Percentiles rank a stretch among this genome's conserved stretches.
phyloP scores from a whole-genome alignment of 1,140 invertebrate species.

The Drosophila tropicalis region DNA sequence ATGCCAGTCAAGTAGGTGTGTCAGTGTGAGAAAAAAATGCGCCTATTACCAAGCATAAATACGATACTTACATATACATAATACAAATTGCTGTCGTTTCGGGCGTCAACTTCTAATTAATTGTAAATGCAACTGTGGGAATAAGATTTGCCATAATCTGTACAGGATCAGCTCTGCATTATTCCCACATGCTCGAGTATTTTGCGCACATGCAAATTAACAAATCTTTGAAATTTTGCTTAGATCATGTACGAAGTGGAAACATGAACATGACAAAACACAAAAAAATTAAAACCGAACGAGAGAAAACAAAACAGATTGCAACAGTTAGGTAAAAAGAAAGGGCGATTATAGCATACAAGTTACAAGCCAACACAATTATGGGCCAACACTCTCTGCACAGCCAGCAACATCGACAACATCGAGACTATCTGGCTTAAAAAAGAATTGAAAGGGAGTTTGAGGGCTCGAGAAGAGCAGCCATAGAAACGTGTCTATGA shows the following conservation, averaged over 20 bases:
- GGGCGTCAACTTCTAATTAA: slow-evolving; percentile 25
- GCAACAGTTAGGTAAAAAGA: slow-evolving; percentile 18
- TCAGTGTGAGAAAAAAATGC: slow-evolving; percentile 37
- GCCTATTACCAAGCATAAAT: slow-evolving; percentile 6
- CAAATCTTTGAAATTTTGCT: slow-evolving; percentile 19
- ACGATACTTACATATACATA: not conserved
- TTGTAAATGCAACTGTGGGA: slow-evolving; percentile 33
- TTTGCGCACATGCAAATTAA: slow-evolving; percentile 13
- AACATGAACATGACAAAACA: slow-evolving; percentile 21
- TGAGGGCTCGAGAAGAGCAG: slow-evolving; percentile 30
- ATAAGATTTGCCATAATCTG: slow-evolving; percentile 30
- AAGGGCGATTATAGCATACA: slow-evolving; percentile 20
- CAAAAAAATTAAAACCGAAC: not conserved
- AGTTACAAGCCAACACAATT: slow-evolving; percentile 22
- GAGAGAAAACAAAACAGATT: slow-evolving; percentile 22
- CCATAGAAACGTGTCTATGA: slow-evolving; percentile 58
- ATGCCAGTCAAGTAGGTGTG: slow-evolving; percentile 31
- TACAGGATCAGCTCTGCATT: slow-evolving; percentile 29
- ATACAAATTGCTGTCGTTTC: slow-evolving; percentile 10
- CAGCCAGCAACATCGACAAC: not conserved
- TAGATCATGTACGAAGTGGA: slow-evolving; percentile 1
- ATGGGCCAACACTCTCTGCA: not conserved
- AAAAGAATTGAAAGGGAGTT: slow-evolving; percentile 70
- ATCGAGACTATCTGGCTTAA: slow-evolving; percentile 27
- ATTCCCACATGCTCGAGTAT: slow-evolving; percentile 9